These are phyloP conservation scores for Eristalinus sepulchralis DNA, from an alignment of 2,888 invertebrate species.

Conservation along the genomic window DNA sequence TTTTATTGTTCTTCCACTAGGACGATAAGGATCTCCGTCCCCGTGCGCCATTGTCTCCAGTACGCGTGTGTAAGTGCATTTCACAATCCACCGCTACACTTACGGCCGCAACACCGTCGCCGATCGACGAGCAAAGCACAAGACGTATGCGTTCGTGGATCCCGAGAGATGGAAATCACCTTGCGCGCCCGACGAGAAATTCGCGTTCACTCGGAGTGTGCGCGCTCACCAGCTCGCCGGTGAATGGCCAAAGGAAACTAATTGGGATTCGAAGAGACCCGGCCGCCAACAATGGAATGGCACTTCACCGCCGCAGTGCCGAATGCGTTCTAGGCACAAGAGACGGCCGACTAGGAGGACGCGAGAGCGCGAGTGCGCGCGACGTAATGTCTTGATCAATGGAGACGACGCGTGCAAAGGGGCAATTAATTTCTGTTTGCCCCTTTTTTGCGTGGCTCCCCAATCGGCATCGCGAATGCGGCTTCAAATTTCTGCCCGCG, in stretches of 20 bases:
- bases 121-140: neutral
- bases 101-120: neutral
- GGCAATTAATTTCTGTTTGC: slow-evolving; percentile 79
- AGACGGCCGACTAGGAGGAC: neutral
- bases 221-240: neutral
- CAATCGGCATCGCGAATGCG: slow-evolving; percentile 51
- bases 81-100: slow-evolving; percentile 58
- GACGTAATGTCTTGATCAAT: slow-evolving; percentile 73
- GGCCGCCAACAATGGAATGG: slow-evolving; percentile 58
- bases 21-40: slow-evolving; percentile 64
- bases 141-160: slow-evolving; percentile 64
- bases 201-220: slow-evolving; percentile 37
- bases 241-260: slow-evolving; percentile 64
- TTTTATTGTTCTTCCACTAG: slow-evolving; percentile 73
- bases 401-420: slow-evolving; percentile 79
- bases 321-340: slow-evolving; percentile 44
- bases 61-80: neutral
- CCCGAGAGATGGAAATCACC: slow-evolving; percentile 67
- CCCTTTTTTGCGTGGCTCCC: slow-evolving; percentile 64
- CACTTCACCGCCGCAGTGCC: slow-evolving; percentile 33
- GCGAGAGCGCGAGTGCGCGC: neutral
- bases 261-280: slow-evolving; percentile 61
- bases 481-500: slow-evolving; percentile 50
- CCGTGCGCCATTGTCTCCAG: slow-evolving; percentile 11
- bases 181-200: slow-evolving; percentile 32